A percentile compares a stretch with the other conserved stretches of the same genome.
Evolutionary conservation across 2,113 vertebrate species (phyloP).

Genomic region (Archilochus colubris): DNA sequence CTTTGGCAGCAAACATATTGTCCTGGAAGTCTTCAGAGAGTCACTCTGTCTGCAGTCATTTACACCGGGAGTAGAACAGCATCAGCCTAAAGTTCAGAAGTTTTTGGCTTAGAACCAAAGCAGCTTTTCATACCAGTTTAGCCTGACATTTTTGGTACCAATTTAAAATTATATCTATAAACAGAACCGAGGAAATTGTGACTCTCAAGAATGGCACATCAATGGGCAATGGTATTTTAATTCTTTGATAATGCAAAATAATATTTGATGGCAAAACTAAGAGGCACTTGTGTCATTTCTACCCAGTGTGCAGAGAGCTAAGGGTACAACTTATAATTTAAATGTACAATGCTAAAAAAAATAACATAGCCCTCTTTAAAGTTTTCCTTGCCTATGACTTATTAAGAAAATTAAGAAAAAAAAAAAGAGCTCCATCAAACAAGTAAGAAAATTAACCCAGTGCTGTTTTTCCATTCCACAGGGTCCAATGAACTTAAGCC

Average conservation of each 20-base stretch:
- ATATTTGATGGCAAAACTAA: background rate
- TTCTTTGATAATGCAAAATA: background rate
- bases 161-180: background rate
- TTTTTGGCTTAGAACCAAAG: background rate
- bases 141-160: background rate
- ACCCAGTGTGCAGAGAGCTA: background rate
- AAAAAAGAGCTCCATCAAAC: too few relatives aligned
- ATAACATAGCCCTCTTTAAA: background rate
- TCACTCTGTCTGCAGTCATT: background rate
- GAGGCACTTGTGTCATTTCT: constrained; percentile 48
- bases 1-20: background rate
- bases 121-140: background rate
- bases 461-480: background rate
- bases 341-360: background rate
- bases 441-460: background rate
- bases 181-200: background rate
- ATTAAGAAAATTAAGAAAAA: background rate
- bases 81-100: background rate
- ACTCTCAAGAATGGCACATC: background rate
- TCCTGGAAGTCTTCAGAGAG: background rate
- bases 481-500: background rate
- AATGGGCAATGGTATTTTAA: background rate
- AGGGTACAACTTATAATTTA: background rate
- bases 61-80: fast-evolving
- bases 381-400: background rate